Percentiles rank a stretch among this genome's conserved stretches.
Conservation (phyloP, 2,113 vertebrate species). For the Dendrocopos noguchii region DNA sequence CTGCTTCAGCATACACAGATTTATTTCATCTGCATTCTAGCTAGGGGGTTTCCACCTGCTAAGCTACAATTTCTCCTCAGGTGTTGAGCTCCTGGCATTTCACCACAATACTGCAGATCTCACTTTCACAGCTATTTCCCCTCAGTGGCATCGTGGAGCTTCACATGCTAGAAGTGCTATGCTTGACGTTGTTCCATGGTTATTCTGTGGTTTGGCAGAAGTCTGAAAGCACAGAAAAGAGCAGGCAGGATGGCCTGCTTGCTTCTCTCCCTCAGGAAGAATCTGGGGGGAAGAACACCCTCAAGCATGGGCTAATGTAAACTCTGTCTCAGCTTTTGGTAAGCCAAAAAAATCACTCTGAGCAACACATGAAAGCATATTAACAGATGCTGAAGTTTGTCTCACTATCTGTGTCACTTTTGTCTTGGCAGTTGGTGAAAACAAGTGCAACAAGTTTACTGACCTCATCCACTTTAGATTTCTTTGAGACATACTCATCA, state of each 20-base stretch:
- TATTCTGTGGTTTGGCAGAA: background rate
- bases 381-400: background rate
- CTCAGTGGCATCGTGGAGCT: background rate
- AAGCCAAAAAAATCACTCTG: background rate
- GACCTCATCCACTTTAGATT: slow-evolving; percentile 85
- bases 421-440: background rate
- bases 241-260: background rate
- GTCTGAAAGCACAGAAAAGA: background rate
- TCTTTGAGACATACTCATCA: slow-evolving; percentile 86
- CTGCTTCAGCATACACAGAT: background rate
- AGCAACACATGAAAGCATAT: background rate
- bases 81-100: background rate
- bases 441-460: background rate
- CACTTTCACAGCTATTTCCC: background rate
- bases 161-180: background rate
- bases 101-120: background rate
- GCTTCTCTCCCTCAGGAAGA: background rate
- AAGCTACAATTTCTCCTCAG: background rate
- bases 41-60: background rate
- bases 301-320: fast-evolving
- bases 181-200: too few species aligned
- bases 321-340: background rate
- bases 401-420: background rate
- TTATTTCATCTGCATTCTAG: background rate
- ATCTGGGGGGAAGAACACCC: background rate